phyloP scores from a whole-genome alignment of 2,888 invertebrate species.

The Lasioglossum vierecki region DNA sequence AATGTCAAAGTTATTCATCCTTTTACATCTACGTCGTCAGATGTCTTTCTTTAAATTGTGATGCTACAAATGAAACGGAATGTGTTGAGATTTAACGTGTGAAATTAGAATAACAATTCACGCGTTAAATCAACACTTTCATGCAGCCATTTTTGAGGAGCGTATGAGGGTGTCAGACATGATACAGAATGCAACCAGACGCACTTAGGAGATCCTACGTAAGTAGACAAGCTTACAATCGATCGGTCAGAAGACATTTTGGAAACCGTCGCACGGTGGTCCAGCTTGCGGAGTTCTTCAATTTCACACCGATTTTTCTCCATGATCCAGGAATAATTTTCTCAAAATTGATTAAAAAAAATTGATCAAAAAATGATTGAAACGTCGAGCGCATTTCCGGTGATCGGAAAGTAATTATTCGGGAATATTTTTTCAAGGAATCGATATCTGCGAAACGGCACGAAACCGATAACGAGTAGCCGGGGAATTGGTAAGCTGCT shows the following conservation, averaged over 20 bases:
- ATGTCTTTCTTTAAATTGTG: too few relatives aligned
- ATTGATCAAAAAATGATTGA: not conserved
- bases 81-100: too few relatives aligned
- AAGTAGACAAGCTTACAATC: not conserved
- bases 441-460: not conserved
- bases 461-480: not conserved
- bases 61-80: too few relatives aligned
- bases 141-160: too few relatives aligned
- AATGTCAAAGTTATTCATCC: too few relatives aligned
- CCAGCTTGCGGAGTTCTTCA: not conserved
- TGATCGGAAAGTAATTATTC: not conserved
- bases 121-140: too few relatives aligned
- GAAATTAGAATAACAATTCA: too few relatives aligned
- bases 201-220: too few relatives aligned
- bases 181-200: too few relatives aligned
- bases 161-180: too few relatives aligned
- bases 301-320: not conserved
- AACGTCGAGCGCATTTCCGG: not conserved
- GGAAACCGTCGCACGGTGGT: not conserved
- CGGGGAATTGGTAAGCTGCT: not conserved
- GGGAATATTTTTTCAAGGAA: not conserved
- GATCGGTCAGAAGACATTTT: not conserved
- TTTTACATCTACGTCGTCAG: too few relatives aligned
- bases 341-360: not conserved
- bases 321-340: not conserved